These are phyloP conservation scores for Axinella damicornis DNA, from an alignment of 37 sponge, comb jelly and placozoan species.

Conservation along the genomic window DNA sequence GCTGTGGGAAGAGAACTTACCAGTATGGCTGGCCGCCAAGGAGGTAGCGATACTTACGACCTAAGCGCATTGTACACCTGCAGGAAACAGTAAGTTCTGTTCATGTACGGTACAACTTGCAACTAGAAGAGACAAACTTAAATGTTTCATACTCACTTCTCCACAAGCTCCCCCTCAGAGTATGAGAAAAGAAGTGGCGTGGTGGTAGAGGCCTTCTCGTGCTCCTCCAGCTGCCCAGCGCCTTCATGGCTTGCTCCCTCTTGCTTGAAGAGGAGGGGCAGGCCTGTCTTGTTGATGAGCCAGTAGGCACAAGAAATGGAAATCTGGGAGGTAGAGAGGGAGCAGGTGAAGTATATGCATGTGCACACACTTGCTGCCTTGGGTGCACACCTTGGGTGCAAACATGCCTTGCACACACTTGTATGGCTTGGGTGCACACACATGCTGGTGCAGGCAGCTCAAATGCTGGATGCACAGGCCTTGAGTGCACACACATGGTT, in stretches of 20 bases:
- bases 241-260: constrained; percentile 64
- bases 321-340: constrained; percentile 41
- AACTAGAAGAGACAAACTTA: too few species aligned
- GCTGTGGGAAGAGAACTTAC: not conserved
- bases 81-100: too few species aligned
- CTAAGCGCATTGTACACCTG: constrained; percentile 67
- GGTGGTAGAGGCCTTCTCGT: constrained; percentile 80
- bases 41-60: constrained; percentile 22
- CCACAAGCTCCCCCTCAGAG: constrained; percentile 62
- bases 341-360: not conserved
- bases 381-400: too few species aligned
- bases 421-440: too few species aligned
- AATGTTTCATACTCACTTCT: constrained; percentile 60
- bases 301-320: constrained; percentile 82
- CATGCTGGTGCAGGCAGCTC: too few species aligned
- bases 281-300: constrained; percentile 85
- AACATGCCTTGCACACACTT: too few species aligned
- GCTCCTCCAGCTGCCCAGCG: constrained; percentile 85
- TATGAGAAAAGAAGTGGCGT: constrained; percentile 90
- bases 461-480: too few species aligned
- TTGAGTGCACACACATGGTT: too few species aligned
- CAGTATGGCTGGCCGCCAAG: constrained; percentile 36
- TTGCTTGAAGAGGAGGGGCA: constrained; percentile 88
- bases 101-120: too few species aligned
- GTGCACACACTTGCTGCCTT: not conserved